Evolutionary conservation across 2,113 vertebrate species (phyloP).

Genomic region (Corvus hawaiiensis): DNA sequence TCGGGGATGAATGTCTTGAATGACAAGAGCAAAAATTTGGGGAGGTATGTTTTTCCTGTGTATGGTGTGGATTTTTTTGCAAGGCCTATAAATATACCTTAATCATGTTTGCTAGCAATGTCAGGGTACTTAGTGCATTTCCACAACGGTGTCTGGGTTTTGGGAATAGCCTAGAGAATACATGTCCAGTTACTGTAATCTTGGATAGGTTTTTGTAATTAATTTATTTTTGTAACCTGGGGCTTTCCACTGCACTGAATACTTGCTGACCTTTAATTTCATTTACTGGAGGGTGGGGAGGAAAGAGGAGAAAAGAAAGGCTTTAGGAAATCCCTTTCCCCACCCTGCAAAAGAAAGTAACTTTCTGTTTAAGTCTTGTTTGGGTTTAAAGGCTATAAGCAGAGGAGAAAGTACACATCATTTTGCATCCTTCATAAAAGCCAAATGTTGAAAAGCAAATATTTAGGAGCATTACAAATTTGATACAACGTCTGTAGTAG

Average conservation of each 20-base stretch:
- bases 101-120: neutral
- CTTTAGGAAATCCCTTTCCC: constrained; percentile 39
- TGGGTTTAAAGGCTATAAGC: neutral
- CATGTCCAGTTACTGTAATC: neutral
- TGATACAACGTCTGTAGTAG: neutral
- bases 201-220: neutral
- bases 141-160: neutral
- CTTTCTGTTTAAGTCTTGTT: neutral
- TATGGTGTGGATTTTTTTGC: neutral
- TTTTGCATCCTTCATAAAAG: neutral
- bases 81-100: neutral
- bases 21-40: neutral
- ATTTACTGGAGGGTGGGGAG: constrained; percentile 21
- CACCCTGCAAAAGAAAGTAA: neutral
- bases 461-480: neutral
- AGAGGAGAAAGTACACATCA: neutral
- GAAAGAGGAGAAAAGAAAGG: constrained; percentile 31
- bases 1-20: neutral
- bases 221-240: neutral
- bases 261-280: constrained; percentile 30
- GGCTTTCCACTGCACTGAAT: neutral
- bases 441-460: neutral
- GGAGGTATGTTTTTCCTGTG: neutral
- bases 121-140: neutral
- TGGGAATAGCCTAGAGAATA: neutral